phyloP scores from a whole-genome alignment of 2,797 vertebrate species.

The Chaenodraco wilsoni region DNA sequence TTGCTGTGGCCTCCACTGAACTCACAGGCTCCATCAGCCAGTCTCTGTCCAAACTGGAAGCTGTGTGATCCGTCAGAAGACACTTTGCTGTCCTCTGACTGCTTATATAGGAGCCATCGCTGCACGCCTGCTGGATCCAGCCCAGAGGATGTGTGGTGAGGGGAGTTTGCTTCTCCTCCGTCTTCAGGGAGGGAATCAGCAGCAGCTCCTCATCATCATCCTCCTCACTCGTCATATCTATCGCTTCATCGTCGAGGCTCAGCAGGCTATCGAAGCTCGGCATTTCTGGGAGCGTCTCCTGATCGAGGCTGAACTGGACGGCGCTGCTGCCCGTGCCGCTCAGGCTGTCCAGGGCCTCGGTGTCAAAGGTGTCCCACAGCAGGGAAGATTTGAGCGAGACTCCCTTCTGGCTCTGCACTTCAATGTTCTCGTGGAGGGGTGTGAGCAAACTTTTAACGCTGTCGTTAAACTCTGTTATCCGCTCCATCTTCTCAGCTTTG shows the following conservation, averaged over 20 bases:
- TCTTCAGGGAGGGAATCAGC: slow-evolving; percentile 43
- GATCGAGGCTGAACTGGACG: slow-evolving; percentile 73
- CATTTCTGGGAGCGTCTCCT: slow-evolving; percentile 80
- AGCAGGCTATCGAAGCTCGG: slow-evolving; percentile 73
- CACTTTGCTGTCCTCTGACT: slow-evolving; percentile 26
- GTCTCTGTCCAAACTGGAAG: slow-evolving; percentile 31
- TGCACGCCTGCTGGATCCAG: slow-evolving; percentile 10
- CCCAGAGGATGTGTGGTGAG: neutral
- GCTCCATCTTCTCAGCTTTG: slow-evolving; percentile 55
- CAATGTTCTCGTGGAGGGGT: slow-evolving; percentile 8
- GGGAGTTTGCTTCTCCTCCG: neutral
- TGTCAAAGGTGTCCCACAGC: slow-evolving; percentile 68
- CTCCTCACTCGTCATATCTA: slow-evolving; percentile 38
- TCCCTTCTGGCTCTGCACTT: slow-evolving; percentile 46
- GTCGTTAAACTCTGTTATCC: slow-evolving; percentile 15
- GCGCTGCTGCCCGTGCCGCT: slow-evolving; percentile 57
- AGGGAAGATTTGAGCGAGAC: slow-evolving; percentile 46
- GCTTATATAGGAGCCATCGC: slow-evolving; percentile 24
- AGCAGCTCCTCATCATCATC: slow-evolving; percentile 20
- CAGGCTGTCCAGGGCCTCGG: slow-evolving; percentile 44
- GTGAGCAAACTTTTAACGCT: slow-evolving; percentile 1
- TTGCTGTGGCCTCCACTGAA: slow-evolving; percentile 38
- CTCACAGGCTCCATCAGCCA: slow-evolving; percentile 39
- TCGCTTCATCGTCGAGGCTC: slow-evolving; percentile 55
- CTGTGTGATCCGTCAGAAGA: neutral